Evolutionary conservation across 2,113 vertebrate genomes (phyloP), one percentile per base, ranked within the genome.

Genomic region (Phalacrocorax brasilianus): DNA sequence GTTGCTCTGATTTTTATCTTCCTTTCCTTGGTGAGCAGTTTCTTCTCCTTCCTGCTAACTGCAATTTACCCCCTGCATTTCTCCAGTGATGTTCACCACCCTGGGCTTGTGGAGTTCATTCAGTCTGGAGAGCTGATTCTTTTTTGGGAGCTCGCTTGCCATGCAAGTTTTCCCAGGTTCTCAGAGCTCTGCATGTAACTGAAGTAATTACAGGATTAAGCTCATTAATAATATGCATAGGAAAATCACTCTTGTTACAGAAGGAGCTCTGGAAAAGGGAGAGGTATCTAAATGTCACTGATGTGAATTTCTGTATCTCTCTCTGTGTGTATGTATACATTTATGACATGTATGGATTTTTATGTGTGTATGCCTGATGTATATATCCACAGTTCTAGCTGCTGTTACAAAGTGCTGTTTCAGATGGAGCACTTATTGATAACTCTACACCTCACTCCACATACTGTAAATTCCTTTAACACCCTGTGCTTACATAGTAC

Each of bases 191-290:
- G 88, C 62, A 42, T 97, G 97, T 88, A 96, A 92, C 97, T 97
- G 80, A 96, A 97, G 93, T 97, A 98, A 98, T 97, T 97, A 96
- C 5, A 72, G 74, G 91, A 97, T 93, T 96, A 94, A 98, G 67
- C 66, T 97, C 85, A 98, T 98, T 98, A 98, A 97, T 98, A 97
- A 97, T 95, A 93, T 93, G 91, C 94, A 94, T 86, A 94, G 88
- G 52, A 97, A 97, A 97, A 96, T 93, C 83, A 94, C 33, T 92
- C 91, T 75, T 84, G 66, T 77, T 89, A 49, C 65, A 90, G 61
- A 89, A 56, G 56, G 92, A 96, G 84, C 73, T 87, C 94, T 67
- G 75, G 44, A 73, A 94, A 95, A 94, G 71, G 50, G 22, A 89
- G 61, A 79, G 53, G 44, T 77, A 80, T 91, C 95, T 80, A 82